Evolutionary conservation across 2,113 vertebrate genomes (phyloP).

Genomic region (Pteronura brasiliensis): DNA sequence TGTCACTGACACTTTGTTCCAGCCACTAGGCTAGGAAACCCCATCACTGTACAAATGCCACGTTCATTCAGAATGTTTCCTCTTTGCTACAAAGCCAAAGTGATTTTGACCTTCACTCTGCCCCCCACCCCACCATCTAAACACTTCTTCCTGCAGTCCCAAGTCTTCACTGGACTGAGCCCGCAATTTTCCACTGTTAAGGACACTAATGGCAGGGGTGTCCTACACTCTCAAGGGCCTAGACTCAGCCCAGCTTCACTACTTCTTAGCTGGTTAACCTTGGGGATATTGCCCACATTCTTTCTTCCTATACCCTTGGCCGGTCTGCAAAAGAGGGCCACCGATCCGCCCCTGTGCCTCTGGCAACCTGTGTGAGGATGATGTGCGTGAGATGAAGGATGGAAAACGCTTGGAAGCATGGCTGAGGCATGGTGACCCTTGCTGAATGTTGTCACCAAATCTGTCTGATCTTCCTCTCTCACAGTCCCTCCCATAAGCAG

Average conservation of each 20-base stretch:
- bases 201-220: not conserved
- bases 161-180: not conserved
- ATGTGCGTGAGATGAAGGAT: not conserved
- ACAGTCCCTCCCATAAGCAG: not conserved
- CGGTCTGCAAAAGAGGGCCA: not conserved
- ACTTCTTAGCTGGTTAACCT: not conserved
- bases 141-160: not conserved
- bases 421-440: not conserved
- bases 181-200: not conserved
- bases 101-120: not conserved
- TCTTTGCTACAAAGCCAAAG: not conserved
- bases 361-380: not conserved
- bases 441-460: not conserved
- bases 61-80: not conserved
- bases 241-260: not conserved
- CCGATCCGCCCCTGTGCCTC: not conserved
- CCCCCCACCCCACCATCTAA: too few relatives aligned
- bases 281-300: not conserved
- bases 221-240: not conserved
- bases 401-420: not conserved
- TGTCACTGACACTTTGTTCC: not conserved
- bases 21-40: not conserved
- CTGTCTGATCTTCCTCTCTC: not conserved
- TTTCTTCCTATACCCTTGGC: not conserved
- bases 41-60: not conserved